Percentiles rank a stretch among this genome's conserved stretches.
Evolutionary conservation across 2,797 vertebrate genomes (phyloP).

Genomic region (Xyrichtys novacula): DNA sequence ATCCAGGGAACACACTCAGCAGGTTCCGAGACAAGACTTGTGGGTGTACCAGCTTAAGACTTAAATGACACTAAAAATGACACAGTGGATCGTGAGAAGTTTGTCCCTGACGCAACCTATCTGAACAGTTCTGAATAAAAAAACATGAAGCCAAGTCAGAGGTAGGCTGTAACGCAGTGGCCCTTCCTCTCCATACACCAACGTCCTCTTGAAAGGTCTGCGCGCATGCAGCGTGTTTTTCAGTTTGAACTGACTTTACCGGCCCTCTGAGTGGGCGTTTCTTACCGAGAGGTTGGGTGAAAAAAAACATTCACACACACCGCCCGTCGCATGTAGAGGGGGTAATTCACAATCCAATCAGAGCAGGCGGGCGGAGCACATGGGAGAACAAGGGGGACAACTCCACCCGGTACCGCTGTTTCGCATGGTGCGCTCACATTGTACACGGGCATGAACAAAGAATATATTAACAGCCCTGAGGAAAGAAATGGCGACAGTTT

Average conservation of each 20-base stretch:
- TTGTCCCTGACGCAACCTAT: constrained; percentile 45
- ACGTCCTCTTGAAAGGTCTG: constrained; percentile 41
- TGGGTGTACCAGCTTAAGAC: constrained; percentile 38
- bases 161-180: constrained; percentile 3
- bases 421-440: constrained; percentile 31
- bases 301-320: constrained; percentile 1
- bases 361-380: constrained; percentile 63
- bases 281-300: constrained; percentile 53
- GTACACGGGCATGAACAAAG: constrained; percentile 68
- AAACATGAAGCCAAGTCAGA: background rate
- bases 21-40: constrained; percentile 48
- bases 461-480: constrained; percentile 17
- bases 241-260: constrained; percentile 84
- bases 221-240: constrained; percentile 52
- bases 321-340: constrained; percentile 43
- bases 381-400: constrained; percentile 58
- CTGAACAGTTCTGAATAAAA: constrained; percentile 1
- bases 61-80: constrained; percentile 20
- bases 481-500: constrained; percentile 1
- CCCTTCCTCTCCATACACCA: constrained; percentile 19
- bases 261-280: constrained; percentile 82
- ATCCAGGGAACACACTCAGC: constrained; percentile 63
- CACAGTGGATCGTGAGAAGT: constrained; percentile 25
- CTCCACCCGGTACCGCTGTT: constrained; percentile 51
- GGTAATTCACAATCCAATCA: constrained; percentile 78